phyloP scores from a whole-genome alignment of 2,797 vertebrate genomes.

The Tragelaphus oryx region DNA sequence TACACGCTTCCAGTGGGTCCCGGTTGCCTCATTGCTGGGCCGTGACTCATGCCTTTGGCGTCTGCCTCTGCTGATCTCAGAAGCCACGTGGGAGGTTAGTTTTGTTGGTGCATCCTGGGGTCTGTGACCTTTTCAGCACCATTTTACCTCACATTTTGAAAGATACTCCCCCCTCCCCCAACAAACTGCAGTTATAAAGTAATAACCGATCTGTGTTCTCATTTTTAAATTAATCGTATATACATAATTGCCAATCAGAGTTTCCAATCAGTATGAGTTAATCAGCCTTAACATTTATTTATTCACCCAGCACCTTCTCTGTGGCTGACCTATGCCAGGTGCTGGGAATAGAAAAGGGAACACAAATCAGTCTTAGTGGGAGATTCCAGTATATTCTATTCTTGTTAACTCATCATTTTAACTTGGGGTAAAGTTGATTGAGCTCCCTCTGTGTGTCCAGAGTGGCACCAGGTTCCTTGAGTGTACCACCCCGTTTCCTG shows the following conservation, averaged over 20 bases:
- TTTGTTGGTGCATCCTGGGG: background rate
- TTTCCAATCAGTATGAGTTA: conserved; percentile 41
- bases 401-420: background rate
- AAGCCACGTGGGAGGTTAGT: background rate
- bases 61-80: background rate
- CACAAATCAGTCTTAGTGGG: background rate
- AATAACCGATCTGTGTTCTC: background rate
- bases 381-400: background rate
- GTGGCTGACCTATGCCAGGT: conserved; percentile 13
- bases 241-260: conserved; percentile 48
- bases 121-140: background rate
- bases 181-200: conserved; percentile 4
- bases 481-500: background rate
- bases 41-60: background rate
- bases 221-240: conserved; percentile 30
- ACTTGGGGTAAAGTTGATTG: background rate
- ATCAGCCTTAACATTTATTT: conserved; percentile 49
- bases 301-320: conserved; percentile 8
- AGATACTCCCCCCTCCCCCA: background rate
- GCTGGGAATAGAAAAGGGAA: background rate
- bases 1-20: background rate
- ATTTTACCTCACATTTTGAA: background rate
- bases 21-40: background rate
- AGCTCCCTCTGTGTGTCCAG: background rate
- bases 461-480: background rate